Evolutionary conservation across 2,113 vertebrate species (phyloP).

Genomic region (Scophthalmus maximus): DNA sequence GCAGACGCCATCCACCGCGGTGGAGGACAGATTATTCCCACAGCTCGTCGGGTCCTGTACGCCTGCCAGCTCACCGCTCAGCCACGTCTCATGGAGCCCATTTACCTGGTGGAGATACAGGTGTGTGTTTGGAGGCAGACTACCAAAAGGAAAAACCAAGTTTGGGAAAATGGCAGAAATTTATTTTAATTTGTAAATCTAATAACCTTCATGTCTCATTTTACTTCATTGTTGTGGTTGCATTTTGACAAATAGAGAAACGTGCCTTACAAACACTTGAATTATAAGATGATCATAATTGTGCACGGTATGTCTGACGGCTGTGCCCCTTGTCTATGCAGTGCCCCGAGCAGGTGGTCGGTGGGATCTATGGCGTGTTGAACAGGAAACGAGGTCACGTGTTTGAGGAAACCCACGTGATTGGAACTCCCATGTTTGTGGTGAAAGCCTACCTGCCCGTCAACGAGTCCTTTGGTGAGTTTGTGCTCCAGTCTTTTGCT

Average conservation of each 20-base stretch:
- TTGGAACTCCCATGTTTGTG: conserved; percentile 93
- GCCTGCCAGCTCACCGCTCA: conserved; percentile 91
- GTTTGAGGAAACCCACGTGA: conserved; percentile 94
- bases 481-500: not conserved
- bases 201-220: not conserved
- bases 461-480: conserved; percentile 94
- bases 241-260: not conserved
- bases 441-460: conserved; percentile 94
- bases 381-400: conserved; percentile 94
- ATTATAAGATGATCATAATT: not conserved
- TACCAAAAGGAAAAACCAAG: not conserved
- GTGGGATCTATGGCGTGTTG: conserved; percentile 93
- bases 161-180: too few relatives aligned
- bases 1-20: conserved; percentile 93
- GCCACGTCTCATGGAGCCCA: conserved; percentile 92
- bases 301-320: not conserved
- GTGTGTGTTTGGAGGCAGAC: conserved; percentile 66
- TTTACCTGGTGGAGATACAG: conserved; percentile 97
- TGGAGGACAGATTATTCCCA: conserved; percentile 96
- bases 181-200: not conserved
- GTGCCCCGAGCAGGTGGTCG: conserved; percentile 93
- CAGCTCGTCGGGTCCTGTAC: conserved; percentile 90
- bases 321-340: conserved; percentile 45
- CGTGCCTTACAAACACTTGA: not conserved
- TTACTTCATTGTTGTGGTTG: not conserved